A percentile compares a stretch with the other conserved stretches of the same genome.
Evolutionary conservation across 92 coral and sea anemone species (phyloP).

Genomic region (Nematostella vectensis): DNA sequence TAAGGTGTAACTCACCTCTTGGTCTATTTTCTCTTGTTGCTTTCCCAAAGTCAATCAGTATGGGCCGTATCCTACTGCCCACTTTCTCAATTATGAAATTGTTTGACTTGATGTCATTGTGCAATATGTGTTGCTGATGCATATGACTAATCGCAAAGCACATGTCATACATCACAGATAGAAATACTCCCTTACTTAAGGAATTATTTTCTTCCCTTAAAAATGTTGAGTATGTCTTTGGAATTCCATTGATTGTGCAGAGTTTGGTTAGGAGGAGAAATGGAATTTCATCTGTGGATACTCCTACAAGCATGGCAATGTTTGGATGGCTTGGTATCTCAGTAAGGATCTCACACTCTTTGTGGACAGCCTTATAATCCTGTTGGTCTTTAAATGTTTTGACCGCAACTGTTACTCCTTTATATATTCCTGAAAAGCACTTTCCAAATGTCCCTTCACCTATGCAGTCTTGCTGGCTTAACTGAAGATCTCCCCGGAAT

Average conservation of each 20-base stretch:
- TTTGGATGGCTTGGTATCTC: conserved; percentile 28
- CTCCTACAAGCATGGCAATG: conserved; percentile 37
- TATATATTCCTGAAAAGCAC: conserved; percentile 33
- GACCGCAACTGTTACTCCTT: conserved; percentile 27
- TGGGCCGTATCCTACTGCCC: conserved; percentile 15
- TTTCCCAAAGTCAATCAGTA: conserved; percentile 45
- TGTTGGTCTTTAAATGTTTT: conserved; percentile 22
- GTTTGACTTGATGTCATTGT: conserved; percentile 38
- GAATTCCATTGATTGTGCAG: conserved; percentile 14
- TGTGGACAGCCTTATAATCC: conserved; percentile 11
- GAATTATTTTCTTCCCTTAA: too few species aligned
- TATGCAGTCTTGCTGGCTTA: too few species aligned
- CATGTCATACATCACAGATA: too few species aligned
- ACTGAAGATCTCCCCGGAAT: conserved; percentile 18
- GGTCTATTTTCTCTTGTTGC: conserved; percentile 3
- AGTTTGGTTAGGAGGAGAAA: conserved; percentile 27
- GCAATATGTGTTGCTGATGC: conserved; percentile 5
- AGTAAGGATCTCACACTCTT: conserved; percentile 29
- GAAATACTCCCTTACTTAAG: too few species aligned
- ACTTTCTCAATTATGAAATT: conserved; percentile 33
- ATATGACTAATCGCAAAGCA: conserved; percentile 20
- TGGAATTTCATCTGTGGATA: conserved; percentile 18
- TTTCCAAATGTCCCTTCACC: conserved; percentile 52
- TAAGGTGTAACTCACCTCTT: not conserved
- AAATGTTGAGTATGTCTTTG: conserved; percentile 16